A percentile compares a stretch with the other conserved stretches of the same genome.
These are phyloP conservation scores for Catocala fraxini DNA, from an alignment of 2,888 invertebrate genomes.

Conservation along the genomic window DNA sequence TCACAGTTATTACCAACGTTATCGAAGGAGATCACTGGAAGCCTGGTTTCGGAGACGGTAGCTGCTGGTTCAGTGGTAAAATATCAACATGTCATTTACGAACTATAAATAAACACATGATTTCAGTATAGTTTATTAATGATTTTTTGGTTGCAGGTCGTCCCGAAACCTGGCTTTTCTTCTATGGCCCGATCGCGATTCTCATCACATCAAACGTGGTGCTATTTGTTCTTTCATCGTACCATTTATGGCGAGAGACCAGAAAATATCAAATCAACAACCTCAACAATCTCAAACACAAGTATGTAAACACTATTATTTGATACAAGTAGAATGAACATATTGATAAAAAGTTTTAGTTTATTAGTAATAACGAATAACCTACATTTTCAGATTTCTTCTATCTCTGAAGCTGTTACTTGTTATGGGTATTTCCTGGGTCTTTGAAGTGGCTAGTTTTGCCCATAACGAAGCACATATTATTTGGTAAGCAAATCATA, in stretches of 20 bases:
- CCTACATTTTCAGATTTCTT: conserved; percentile 81
- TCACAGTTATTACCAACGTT: conserved; percentile 85
- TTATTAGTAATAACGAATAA: neutral
- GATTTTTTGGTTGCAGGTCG: conserved; percentile 70
- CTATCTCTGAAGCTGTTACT: conserved; percentile 90
- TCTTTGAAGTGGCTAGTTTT: conserved; percentile 89
- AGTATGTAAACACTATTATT: conserved; percentile 67
- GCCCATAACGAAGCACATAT: conserved; percentile 77
- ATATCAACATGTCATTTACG: neutral
- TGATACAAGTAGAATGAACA: too few species aligned
- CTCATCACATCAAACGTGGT: conserved; percentile 87
- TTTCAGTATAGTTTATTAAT: neutral
- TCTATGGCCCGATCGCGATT: conserved; percentile 90
- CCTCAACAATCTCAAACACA: conserved; percentile 86
- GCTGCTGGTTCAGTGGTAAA: conserved; percentile 90
- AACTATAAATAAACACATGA: neutral
- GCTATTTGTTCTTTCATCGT: conserved; percentile 88
- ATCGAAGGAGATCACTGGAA: conserved; percentile 84
- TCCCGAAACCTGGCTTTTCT: conserved; percentile 88
- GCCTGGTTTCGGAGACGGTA: conserved; percentile 86
- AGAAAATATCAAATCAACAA: conserved; percentile 84
- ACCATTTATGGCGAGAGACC: conserved; percentile 86
- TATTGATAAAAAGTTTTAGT: too few species aligned
- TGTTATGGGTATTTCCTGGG: conserved; percentile 91
- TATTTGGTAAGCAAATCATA: conserved; percentile 69